Base-by-base conservation (phyloP, 2,888 invertebrate species). In the Parnassius smintheus region DNA sequence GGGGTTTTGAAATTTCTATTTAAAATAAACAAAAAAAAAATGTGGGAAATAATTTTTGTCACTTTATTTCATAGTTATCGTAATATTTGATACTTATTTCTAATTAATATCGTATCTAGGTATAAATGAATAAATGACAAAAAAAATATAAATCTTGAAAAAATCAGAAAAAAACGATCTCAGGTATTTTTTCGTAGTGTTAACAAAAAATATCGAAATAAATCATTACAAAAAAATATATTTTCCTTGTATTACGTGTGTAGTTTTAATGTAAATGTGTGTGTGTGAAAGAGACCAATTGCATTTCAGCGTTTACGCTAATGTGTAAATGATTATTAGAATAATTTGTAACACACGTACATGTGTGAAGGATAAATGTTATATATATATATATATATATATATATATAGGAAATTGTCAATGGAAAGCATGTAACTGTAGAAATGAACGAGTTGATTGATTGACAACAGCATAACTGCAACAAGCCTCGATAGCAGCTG, bases 111-210 rank as follows among this genome's bases (percentile, higher is more conserved):
- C 73, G 72, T 67, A 70, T 76, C 66, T 73, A 73, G 70, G 68
- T 69, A 70, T 78, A 82, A 82, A 80, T 68, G 68, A 72, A 65
- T 69, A 69, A 69, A 69, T 66, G 46, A 65, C 61, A 65, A 69
- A 69, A 69, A 67, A 69, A 62, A 66, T 59, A 68, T 65, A 68
- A 64, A 65, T 60, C 49, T 66, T 63, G 49, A 65, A 66, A 68
- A 68, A 68, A 63, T 49, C 46, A 67, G 73, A 72, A 77, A 87
- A 86, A 86, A 82, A 82, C 79, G 87, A 87, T 87, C 87, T 88
- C 87, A 83, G 74, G 69, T 75, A 70, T 70, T 63, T 71, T 73
- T 72, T 70, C 45, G 56, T 63, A 56, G 59, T 12, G 25, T 55
- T 18, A 18, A 52, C 51, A 12, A 13, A 25, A 50, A 55, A 55